These are phyloP conservation scores for Caenorhabditis panamensis DNA, from an alignment of 2,888 invertebrate genomes.

Conservation along the genomic window DNA sequence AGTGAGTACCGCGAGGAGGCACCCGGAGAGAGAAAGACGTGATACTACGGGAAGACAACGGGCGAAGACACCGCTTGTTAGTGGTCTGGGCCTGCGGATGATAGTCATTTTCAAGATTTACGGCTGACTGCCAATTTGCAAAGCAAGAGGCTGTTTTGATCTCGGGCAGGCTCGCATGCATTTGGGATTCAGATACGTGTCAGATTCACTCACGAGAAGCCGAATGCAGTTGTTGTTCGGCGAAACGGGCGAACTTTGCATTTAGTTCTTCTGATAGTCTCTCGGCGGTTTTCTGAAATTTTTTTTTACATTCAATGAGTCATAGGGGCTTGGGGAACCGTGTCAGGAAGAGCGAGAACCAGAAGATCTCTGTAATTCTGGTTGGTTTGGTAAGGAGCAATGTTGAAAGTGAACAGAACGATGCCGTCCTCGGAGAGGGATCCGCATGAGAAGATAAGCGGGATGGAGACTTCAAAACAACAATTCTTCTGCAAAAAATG, in stretches of 20 bases:
- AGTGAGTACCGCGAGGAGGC: conserved; percentile 38
- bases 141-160: conserved; percentile 3
- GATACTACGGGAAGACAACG: conserved; percentile 6
- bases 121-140: conserved; percentile 3
- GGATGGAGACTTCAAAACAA: conserved; percentile 45
- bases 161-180: conserved; percentile 8
- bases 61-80: conserved; percentile 2
- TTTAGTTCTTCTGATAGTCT: conserved; percentile 49
- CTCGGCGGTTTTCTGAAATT: conserved; percentile 39
- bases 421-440: conserved; percentile 48
- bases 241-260: conserved; percentile 49
- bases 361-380: conserved; percentile 47
- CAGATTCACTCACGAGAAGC: conserved; percentile 50
- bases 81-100: background rate
- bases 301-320: background rate
- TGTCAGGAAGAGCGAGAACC: conserved; percentile 45
- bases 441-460: conserved; percentile 49
- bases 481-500: conserved; percentile 35
- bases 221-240: conserved; percentile 56
- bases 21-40: conserved; percentile 13
- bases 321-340: background rate
- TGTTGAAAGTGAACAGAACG: conserved; percentile 50
- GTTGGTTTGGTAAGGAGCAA: conserved; percentile 49
- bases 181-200: conserved; percentile 9
- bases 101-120: conserved; percentile 26